Evolutionary conservation across 2,888 invertebrate genomes (phyloP).

Genomic region (Orthosia gracilis): DNA sequence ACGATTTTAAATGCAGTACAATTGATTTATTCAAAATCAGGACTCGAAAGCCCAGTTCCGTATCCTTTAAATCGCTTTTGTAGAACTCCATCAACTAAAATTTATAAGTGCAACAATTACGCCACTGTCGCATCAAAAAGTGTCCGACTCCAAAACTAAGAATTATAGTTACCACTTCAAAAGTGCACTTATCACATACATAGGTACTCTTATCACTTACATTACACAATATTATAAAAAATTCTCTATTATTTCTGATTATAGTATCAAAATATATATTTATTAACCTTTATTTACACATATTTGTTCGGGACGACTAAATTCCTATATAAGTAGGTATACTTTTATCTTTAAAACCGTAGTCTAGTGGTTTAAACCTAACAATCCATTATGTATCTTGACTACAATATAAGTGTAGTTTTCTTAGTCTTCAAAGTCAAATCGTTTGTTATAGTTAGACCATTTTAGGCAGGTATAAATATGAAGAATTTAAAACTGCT

Average conservation of each 20-base stretch:
- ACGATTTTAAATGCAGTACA: slow-evolving; percentile 7
- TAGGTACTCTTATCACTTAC: slow-evolving; percentile 9
- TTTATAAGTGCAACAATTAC: neutral
- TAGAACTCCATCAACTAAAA: neutral
- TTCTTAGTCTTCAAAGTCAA: neutral
- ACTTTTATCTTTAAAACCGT: neutral
- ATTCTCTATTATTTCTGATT: slow-evolving; percentile 36
- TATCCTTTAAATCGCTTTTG: neutral
- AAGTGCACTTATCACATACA: slow-evolving; percentile 49
- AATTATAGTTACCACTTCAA: slow-evolving; percentile 34
- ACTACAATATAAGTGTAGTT: neutral
- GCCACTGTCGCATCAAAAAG: slow-evolving; percentile 3
- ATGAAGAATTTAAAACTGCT: neutral
- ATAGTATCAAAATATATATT: slow-evolving; percentile 39
- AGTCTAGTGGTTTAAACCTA: neutral
- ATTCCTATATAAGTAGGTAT: slow-evolving; percentile 16
- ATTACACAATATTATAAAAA: slow-evolving; percentile 40
- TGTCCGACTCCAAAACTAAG: slow-evolving; percentile 16
- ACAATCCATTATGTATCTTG: neutral
- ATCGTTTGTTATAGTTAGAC: neutral
- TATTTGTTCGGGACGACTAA: slow-evolving; percentile 27
- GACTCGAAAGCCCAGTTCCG: neutral
- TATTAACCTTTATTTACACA: slow-evolving; percentile 41
- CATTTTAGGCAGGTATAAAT: neutral
- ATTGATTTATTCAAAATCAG: slow-evolving; percentile 11